These are phyloP conservation scores for Tethea ocularis DNA, from an alignment of 2,888 invertebrate species.

Conservation along the genomic window DNA sequence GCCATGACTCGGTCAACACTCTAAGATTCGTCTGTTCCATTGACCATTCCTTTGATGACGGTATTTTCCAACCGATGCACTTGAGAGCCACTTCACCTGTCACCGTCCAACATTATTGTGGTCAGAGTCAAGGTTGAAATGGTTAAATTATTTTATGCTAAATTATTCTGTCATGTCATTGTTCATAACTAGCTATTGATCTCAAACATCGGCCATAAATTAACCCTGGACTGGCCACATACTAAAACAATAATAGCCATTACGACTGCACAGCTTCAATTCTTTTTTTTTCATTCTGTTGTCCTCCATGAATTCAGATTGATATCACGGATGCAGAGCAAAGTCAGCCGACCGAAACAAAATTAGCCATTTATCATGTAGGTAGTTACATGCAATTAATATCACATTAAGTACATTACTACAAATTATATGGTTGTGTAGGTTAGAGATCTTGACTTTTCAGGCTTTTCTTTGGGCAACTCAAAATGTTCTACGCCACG, in stretches of 20 bases:
- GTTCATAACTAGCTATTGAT: slow-evolving; percentile 1
- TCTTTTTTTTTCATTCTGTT: not conserved
- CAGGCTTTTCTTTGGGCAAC: too few species aligned
- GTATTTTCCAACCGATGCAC: too few species aligned
- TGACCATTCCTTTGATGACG: too few species aligned
- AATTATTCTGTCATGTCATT: slow-evolving; percentile 3
- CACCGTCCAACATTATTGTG: not conserved
- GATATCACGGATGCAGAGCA: slow-evolving; percentile 29
- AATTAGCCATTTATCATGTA: slow-evolving; percentile 19
- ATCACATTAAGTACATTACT: slow-evolving; percentile 11
- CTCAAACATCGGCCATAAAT: not conserved
- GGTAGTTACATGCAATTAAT: slow-evolving; percentile 19
- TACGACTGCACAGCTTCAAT: not conserved
- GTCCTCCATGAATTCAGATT: slow-evolving; percentile 29
- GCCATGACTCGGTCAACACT: too few species aligned
- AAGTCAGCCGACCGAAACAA: slow-evolving; percentile 30
- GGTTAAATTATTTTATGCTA: not conserved
- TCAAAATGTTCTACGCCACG: too few species aligned
- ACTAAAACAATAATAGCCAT: slow-evolving; percentile 3
- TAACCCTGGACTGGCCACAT: not conserved
- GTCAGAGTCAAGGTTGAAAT: not conserved
- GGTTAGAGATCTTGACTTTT: too few species aligned
- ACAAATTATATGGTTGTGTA: not conserved
- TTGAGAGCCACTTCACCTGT: too few species aligned
- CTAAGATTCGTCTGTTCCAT: too few species aligned